phyloP scores from a whole-genome alignment of 2,113 vertebrate species.

The Pseudorectes ferrugineus region DNA sequence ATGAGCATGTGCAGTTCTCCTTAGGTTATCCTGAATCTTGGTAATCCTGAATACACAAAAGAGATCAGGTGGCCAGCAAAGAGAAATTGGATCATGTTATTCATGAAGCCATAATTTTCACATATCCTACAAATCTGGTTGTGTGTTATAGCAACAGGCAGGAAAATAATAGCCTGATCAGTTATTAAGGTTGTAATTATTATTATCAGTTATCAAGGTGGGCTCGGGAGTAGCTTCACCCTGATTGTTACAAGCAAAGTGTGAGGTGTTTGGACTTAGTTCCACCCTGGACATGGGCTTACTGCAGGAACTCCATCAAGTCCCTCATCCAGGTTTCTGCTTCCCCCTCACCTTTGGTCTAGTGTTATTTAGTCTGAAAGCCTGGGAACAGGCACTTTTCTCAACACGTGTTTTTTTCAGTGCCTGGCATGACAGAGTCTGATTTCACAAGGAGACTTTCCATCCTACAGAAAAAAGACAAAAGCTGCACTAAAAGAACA shows the following conservation, averaged over 20 bases:
- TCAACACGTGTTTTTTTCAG: background rate
- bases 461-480: background rate
- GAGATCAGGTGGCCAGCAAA: background rate
- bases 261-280: background rate
- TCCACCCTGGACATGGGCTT: background rate
- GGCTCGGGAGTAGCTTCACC: background rate
- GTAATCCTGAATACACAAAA: background rate
- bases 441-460: background rate
- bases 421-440: background rate
- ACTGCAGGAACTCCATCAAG: background rate
- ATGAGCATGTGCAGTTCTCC: background rate
- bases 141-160: background rate
- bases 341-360: background rate
- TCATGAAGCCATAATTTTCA: background rate
- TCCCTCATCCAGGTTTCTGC: background rate
- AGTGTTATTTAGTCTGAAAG: background rate
- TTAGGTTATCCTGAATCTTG: background rate
- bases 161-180: background rate
- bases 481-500: background rate
- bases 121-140: background rate
- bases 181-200: too few relatives aligned
- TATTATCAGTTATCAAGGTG: too few relatives aligned
- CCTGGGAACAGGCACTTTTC: background rate
- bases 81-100: background rate
- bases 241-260: background rate